Evolutionary conservation across 64 coral and sea anemone species (phyloP).

Genomic region (Porites australiensis): DNA sequence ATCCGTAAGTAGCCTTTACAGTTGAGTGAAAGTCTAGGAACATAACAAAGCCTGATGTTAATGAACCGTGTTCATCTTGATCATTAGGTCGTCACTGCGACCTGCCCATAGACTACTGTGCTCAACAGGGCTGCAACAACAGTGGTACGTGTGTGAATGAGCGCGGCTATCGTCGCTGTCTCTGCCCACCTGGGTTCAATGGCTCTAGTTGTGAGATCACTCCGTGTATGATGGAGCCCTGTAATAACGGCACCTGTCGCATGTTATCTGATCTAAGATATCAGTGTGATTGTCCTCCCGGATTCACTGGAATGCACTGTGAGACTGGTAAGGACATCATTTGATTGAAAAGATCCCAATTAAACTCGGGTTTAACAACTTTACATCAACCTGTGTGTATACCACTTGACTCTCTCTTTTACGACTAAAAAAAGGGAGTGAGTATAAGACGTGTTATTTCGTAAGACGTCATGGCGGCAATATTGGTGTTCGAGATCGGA

Average conservation of each 20-base stretch:
- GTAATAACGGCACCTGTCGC: slow-evolving; percentile 55
- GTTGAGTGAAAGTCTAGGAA: too few species aligned
- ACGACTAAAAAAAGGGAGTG: too few species aligned
- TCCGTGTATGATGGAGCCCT: slow-evolving; percentile 75
- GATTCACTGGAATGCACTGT: slow-evolving; percentile 81
- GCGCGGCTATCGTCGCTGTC: slow-evolving; percentile 57
- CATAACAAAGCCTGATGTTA: too few species aligned
- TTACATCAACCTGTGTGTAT: too few species aligned
- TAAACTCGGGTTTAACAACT: neutral
- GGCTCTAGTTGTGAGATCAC: slow-evolving; percentile 79
- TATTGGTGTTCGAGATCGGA: too few species aligned
- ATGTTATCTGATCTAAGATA: slow-evolving; percentile 43
- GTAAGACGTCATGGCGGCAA: too few species aligned
- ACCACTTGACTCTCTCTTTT: too few species aligned
- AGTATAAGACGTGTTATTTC: too few species aligned
- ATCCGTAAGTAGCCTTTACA: too few species aligned
- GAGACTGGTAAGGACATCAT: slow-evolving; percentile 69
- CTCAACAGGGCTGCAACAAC: slow-evolving; percentile 53
- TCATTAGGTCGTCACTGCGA: slow-evolving; percentile 73
- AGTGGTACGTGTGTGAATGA: slow-evolving; percentile 85
- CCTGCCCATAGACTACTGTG: slow-evolving; percentile 80
- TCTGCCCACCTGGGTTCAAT: slow-evolving; percentile 75
- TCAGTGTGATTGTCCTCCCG: slow-evolving; percentile 53
- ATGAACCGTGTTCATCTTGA: neutral
- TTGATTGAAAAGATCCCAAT: neutral